A percentile compares a stretch with the other conserved stretches of the same genome.
Evolutionary conservation across 2,113 vertebrate genomes (phyloP).

Genomic region (human): GRCh38 chr9:2363001-2363500

Average conservation of each 20-base stretch:
- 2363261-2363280: neutral
- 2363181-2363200: neutral
- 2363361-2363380: neutral
- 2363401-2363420: neutral
- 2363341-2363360: neutral
- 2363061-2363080: neutral
- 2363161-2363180: neutral
- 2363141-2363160: neutral
- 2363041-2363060: neutral
- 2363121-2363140: neutral
- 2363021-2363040: neutral
- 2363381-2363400: neutral
- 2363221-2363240: neutral
- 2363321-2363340: neutral
- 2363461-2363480: neutral
- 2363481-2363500: neutral
- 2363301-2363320: neutral
- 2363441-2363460: neutral
- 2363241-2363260: rapidly evolving
- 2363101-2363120: neutral
- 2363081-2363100: neutral
- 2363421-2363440: neutral
- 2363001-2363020: neutral
- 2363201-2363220: neutral
- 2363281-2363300: neutral